A percentile compares a stretch with the other conserved stretches of the same genome.
Conservation (phyloP, 2,888 invertebrate species). For the Eretmocerus hayati region DNA sequence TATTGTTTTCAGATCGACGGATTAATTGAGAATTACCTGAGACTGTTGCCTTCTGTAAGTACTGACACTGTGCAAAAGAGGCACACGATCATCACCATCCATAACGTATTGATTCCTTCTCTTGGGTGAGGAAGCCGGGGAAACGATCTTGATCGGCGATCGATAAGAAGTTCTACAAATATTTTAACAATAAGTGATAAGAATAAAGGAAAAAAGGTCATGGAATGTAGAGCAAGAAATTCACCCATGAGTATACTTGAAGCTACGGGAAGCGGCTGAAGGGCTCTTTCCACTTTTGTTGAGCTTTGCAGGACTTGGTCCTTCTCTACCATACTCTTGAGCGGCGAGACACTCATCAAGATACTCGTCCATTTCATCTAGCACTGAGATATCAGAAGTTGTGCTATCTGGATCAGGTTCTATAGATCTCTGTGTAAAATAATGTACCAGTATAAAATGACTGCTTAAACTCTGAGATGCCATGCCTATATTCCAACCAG, state of each 20-base stretch:
- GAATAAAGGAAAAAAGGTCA: background rate
- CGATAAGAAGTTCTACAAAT: conserved; percentile 30
- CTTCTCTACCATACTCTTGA: conserved; percentile 52
- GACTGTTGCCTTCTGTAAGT: conserved; percentile 78
- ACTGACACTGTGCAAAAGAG: conserved; percentile 78
- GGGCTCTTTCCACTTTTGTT: conserved; percentile 38
- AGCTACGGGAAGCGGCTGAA: conserved; percentile 36
- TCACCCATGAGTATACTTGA: conserved; percentile 39
- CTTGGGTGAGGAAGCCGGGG: conserved; percentile 45
- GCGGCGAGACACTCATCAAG: conserved; percentile 68
- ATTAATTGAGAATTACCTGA: conserved; percentile 52
- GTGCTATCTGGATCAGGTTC: conserved; percentile 42
- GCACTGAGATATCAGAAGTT: conserved; percentile 46
- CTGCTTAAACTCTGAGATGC: background rate
- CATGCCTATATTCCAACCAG: background rate
- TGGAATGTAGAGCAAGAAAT: conserved; percentile 7
- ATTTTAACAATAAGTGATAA: background rate
- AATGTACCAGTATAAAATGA: too few relatives aligned
- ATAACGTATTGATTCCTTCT: conserved; percentile 45
- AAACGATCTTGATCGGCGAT: conserved; percentile 36
- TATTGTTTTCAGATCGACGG: background rate
- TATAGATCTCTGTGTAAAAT: conserved; percentile 34
- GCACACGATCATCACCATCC: conserved; percentile 52
- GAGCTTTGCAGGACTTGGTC: conserved; percentile 62
- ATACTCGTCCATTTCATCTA: conserved; percentile 74